These are phyloP conservation scores for Caretta caretta DNA, from an alignment of 2,113 vertebrate genomes.

Conservation along the genomic window DNA sequence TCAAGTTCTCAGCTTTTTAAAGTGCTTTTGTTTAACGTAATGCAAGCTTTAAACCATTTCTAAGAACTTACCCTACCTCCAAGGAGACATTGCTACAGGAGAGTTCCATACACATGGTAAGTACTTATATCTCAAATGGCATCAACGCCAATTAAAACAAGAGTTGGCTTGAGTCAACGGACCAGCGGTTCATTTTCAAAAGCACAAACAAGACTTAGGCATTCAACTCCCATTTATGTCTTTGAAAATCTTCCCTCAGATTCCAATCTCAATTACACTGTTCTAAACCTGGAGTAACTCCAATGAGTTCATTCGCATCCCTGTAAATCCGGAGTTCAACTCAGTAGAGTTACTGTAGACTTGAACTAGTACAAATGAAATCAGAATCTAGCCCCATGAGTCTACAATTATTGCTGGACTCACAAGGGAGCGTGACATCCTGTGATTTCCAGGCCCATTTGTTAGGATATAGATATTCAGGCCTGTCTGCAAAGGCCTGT, in stretches of 20 bases:
- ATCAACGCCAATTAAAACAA: not conserved
- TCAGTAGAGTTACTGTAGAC: conserved; percentile 18
- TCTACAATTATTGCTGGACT: conserved; percentile 9
- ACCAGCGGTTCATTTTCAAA: not conserved
- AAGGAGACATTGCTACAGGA: not conserved
- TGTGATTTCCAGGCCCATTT: not conserved
- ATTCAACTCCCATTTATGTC: not conserved
- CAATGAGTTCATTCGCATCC: conserved; percentile 23
- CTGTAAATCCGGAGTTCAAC: conserved; percentile 36
- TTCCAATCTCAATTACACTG: conserved; percentile 45
- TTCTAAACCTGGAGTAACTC: conserved; percentile 9
- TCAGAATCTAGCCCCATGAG: not conserved
- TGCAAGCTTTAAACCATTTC: conserved; percentile 10
- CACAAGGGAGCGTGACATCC: rapidly evolving
- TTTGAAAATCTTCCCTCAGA: not conserved
- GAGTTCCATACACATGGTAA: not conserved
- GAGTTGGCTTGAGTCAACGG: not conserved
- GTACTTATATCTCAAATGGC: not conserved
- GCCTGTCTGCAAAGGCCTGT: too few relatives aligned
- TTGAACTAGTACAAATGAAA: conserved; percentile 18
- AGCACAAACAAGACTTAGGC: not conserved
- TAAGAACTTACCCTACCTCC: not conserved
- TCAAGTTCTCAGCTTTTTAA: not conserved
- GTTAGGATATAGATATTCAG: too few relatives aligned
- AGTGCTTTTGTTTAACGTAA: not conserved